These are phyloP conservation scores for Leptopilina drosophilae DNA, from an alignment of 2,888 invertebrate genomes.

Conservation along the genomic window DNA sequence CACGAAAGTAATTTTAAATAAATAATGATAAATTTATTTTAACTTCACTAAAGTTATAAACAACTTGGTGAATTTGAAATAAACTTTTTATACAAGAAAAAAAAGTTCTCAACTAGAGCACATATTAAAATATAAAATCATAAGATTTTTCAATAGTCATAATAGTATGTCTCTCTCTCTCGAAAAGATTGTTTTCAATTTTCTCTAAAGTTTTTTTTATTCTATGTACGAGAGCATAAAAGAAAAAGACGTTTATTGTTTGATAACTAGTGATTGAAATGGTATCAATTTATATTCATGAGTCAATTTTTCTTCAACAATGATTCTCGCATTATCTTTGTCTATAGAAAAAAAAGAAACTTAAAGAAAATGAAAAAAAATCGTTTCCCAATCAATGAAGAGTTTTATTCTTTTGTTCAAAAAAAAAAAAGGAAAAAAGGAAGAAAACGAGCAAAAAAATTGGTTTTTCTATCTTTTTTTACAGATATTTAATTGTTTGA, in stretches of 20 bases:
- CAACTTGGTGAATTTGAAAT: no score
- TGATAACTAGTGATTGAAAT: conserved; percentile 10
- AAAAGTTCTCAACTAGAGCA: no score
- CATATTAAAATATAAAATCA: no score
- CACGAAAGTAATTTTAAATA: no score
- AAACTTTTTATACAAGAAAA: no score
- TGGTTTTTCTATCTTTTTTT: not conserved
- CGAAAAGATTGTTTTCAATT: not conserved
- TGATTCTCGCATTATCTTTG: conserved; percentile 4
- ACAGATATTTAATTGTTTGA: no score
- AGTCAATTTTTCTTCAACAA: conserved; percentile 20
- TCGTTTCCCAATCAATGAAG: not conserved
- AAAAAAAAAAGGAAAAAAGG: no score
- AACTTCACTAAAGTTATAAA: no score
- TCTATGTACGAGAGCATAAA: not conserved
- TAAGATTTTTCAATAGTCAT: no score
- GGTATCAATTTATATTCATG: conserved; percentile 1
- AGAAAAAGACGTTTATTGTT: conserved; percentile 11
- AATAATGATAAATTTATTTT: no score
- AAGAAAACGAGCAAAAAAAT: not conserved
- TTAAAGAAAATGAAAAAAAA: not conserved
- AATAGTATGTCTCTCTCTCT: no score
- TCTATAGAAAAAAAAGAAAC: not conserved
- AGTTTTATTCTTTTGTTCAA: not conserved
- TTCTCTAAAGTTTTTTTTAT: not conserved